phyloP scores from a whole-genome alignment of 2,113 vertebrate species.

The Alexandromys fortis region DNA sequence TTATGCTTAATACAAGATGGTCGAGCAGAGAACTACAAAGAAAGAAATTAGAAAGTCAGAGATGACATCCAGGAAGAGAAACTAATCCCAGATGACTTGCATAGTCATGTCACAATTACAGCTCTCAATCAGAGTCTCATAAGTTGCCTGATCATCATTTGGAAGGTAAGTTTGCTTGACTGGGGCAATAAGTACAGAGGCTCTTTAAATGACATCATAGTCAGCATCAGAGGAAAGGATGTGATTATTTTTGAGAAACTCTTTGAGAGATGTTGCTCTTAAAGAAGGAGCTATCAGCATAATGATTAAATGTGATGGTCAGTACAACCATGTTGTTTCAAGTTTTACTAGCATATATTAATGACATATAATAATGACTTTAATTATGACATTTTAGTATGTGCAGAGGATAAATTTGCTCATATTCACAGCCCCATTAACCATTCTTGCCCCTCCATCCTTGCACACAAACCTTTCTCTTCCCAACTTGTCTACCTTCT shows the following conservation, averaged over 20 bases:
- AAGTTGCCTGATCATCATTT: not conserved
- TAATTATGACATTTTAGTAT: not conserved
- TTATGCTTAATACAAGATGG: not conserved
- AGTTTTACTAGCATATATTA: not conserved
- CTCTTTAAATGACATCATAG: not conserved
- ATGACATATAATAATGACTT: not conserved
- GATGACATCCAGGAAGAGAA: not conserved
- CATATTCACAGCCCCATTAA: not conserved
- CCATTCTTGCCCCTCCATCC: not conserved
- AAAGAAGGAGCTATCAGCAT: not conserved
- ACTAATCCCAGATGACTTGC: not conserved
- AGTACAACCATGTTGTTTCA: not conserved
- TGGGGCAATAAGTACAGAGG: not conserved
- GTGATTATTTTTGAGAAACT: not conserved
- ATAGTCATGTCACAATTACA: not conserved
- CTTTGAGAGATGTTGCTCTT: not conserved
- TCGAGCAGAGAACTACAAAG: too few relatives aligned
- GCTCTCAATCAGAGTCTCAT: not conserved
- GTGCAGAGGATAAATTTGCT: not conserved
- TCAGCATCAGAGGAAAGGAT: not conserved
- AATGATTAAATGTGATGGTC: not conserved
- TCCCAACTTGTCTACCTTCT: not conserved
- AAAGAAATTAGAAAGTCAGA: not conserved
- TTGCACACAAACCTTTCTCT: not conserved
- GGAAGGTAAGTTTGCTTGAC: not conserved